Evolutionary conservation across 1,140 invertebrate genomes (phyloP).

Genomic region (Scaptomyza pallida): DNA sequence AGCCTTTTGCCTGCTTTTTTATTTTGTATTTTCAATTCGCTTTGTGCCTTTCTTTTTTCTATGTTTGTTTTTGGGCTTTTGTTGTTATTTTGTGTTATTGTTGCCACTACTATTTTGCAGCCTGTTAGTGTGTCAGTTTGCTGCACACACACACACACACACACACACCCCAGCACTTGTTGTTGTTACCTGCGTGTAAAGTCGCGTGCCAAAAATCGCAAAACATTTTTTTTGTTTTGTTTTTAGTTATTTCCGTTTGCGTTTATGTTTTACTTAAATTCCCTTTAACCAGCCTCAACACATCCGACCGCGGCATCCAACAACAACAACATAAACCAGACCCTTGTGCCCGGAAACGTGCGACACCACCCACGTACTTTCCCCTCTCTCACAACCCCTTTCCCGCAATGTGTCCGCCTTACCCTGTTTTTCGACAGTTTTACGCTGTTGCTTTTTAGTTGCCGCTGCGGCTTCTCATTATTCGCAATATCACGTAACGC

Average conservation of each 20-base stretch:
- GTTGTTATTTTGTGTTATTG: neutral
- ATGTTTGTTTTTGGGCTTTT: conserved; percentile 24
- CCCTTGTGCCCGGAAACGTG: conserved; percentile 24
- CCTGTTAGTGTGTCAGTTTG: conserved; percentile 66
- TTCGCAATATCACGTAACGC: conserved; percentile 77
- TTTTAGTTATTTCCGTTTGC: conserved; percentile 76
- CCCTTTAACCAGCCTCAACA: conserved; percentile 79
- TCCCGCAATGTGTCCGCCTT: conserved; percentile 41
- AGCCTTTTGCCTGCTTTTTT: too few relatives aligned
- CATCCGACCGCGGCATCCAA: conserved; percentile 48
- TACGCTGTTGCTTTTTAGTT: conserved; percentile 71
- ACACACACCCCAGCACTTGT: conserved; percentile 12
- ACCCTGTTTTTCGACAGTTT: conserved; percentile 29
- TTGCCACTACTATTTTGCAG: conserved; percentile 39
- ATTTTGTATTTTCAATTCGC: conserved; percentile 33
- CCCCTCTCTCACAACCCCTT: neutral
- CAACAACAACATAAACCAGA: neutral
- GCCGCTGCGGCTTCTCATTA: conserved; percentile 62
- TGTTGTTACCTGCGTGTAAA: conserved; percentile 56
- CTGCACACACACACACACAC: conserved; percentile 33
- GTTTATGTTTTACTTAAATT: conserved; percentile 82
- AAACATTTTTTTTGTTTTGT: conserved; percentile 28
- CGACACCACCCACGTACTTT: too few relatives aligned
- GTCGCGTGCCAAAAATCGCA: conserved; percentile 75
- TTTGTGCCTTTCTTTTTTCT: conserved; percentile 23